Conservation (phyloP, 2,113 vertebrate genomes). For the Laticauda laticaudata region DNA sequence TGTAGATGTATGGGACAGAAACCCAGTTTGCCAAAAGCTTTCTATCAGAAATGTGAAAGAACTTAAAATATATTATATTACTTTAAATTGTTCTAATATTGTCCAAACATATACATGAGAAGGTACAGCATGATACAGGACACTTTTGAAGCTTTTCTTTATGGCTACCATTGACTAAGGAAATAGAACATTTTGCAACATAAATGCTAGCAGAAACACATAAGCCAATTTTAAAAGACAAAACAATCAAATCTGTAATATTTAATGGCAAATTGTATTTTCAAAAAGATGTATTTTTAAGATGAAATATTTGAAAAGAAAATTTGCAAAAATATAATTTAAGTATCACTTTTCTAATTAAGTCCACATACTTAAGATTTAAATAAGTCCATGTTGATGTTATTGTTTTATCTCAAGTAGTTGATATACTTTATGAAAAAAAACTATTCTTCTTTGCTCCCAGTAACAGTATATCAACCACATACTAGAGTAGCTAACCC, state of each 20-base stretch:
- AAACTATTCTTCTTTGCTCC: background rate
- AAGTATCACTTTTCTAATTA: background rate
- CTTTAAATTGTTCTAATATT: background rate
- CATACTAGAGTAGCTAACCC: background rate
- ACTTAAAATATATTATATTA: background rate
- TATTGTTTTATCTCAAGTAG: background rate
- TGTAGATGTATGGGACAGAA: background rate
- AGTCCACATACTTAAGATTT: background rate
- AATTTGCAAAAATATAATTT: background rate
- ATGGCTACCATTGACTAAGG: background rate
- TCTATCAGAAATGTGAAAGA: background rate
- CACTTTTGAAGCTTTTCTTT: background rate
- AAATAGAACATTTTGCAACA: background rate
- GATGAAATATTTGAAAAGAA: background rate
- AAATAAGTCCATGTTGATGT: background rate
- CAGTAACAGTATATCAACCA: background rate
- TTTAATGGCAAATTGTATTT: background rate
- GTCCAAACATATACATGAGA: background rate
- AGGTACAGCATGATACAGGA: background rate
- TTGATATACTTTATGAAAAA: background rate
- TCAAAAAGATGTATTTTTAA: background rate
- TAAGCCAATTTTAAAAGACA: background rate
- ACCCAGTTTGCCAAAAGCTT: background rate
- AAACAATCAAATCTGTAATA: background rate
- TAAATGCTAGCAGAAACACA: background rate